phyloP scores from a whole-genome alignment of 2,113 vertebrate species.

The Dasypus novemcinctus region DNA sequence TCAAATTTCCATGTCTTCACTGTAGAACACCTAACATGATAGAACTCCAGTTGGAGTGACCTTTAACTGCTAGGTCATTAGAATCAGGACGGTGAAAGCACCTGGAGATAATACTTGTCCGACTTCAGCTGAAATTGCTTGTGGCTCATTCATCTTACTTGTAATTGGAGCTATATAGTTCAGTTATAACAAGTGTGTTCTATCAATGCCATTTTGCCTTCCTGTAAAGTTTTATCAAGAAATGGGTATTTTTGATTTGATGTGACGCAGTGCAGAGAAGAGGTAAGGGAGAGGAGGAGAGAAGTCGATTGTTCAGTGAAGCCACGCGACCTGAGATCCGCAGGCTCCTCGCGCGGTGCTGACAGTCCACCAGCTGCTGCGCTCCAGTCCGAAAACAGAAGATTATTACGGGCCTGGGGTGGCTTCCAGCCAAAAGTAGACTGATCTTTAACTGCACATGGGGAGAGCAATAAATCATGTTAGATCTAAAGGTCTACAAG shows the following conservation, averaged over 20 bases:
- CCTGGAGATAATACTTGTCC: not conserved
- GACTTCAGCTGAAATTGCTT: not conserved
- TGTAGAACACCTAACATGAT: not conserved
- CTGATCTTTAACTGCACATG: not conserved
- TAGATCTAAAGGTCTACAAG: constrained; percentile 41
- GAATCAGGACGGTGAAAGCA: not conserved
- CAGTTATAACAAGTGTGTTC: not conserved
- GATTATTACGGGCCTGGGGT: not conserved
- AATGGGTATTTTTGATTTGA: not conserved
- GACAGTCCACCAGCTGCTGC: not conserved
- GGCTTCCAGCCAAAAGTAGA: constrained; percentile 28
- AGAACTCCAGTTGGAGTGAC: not conserved
- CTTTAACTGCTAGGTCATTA: not conserved
- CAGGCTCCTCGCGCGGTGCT: not conserved
- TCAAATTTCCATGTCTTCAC: not conserved
- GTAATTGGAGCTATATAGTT: not conserved
- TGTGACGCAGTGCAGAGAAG: not conserved
- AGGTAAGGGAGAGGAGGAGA: not conserved
- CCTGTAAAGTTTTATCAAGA: not conserved
- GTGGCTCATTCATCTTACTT: not conserved
- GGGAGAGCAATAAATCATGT: constrained; percentile 60
- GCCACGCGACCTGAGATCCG: not conserved
- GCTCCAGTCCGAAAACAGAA: not conserved
- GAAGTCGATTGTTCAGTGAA: not conserved
- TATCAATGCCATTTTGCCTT: not conserved